phyloP scores from a whole-genome alignment of 37 sponge, comb jelly and placozoan genomes.

The Diacarnus erythraeanus region DNA sequence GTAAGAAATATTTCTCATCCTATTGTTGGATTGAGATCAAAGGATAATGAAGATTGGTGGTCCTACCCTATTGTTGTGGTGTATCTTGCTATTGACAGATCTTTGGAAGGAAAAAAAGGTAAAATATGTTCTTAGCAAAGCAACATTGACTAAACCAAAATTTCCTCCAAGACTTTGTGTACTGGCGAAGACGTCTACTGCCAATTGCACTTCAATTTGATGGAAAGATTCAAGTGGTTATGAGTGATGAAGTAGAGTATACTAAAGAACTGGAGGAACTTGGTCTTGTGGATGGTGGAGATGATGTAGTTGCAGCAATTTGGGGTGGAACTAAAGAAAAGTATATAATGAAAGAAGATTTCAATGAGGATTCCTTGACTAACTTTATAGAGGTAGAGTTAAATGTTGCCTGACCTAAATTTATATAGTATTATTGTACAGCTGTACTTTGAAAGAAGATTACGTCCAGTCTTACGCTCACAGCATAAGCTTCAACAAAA shows the following conservation, averaged over 20 bases:
- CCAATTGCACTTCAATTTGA: slow-evolving; percentile 34
- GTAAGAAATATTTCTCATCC: slow-evolving; percentile 13
- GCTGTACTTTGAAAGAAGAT: slow-evolving; percentile 57
- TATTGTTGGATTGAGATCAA: slow-evolving; percentile 51
- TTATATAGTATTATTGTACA: slow-evolving; percentile 32
- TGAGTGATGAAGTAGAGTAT: slow-evolving; percentile 40
- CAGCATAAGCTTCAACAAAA: slow-evolving; percentile 49
- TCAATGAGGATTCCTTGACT: not conserved
- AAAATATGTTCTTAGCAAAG: not conserved
- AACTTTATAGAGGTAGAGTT: slow-evolving; percentile 13
- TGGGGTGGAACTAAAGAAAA: slow-evolving; percentile 24
- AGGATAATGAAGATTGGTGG: slow-evolving; percentile 13
- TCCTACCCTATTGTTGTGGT: slow-evolving; percentile 49
- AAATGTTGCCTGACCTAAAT: not conserved
- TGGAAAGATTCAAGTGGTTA: slow-evolving; percentile 11
- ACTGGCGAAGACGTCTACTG: slow-evolving; percentile 45
- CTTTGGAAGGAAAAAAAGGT: slow-evolving; percentile 22
- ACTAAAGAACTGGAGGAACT: slow-evolving; percentile 28
- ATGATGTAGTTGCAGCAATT: slow-evolving; percentile 52
- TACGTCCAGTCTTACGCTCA: slow-evolving; percentile 44
- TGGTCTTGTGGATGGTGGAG: slow-evolving; percentile 43
- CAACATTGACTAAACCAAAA: not conserved
- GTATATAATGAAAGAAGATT: slow-evolving; percentile 34
- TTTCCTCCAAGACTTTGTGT: slow-evolving; percentile 10
- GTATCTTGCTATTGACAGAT: slow-evolving; percentile 52